Base-by-base conservation (phyloP, 2,888 invertebrate species). In the Parnassius smintheus region DNA sequence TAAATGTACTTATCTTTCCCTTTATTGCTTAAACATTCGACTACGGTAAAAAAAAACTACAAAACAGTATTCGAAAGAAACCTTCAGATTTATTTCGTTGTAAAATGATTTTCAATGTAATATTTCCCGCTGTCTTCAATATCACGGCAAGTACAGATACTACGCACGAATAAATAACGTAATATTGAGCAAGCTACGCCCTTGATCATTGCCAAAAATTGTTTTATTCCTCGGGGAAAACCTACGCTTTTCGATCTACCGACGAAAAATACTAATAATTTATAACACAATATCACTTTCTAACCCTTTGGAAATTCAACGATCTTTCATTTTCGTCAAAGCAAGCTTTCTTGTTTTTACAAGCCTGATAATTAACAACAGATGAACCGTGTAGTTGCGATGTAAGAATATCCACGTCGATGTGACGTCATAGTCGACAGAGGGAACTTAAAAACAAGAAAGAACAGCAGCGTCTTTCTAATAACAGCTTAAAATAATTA, bases 141-240 rank as follows among this genome's bases (percentile, higher is more conserved):
- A 55, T 49, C 49, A 42, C 42, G n/a, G 49, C 18, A 52, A 55
- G 54, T 49, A 60, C 44, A 49, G 42, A 55, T 44, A 55, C 54
- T 25, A 60, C 60, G 60, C 60, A 60, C 60, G 55, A 55, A 60
- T 60, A 55, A 60, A 60, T 60, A 60, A 60, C 49, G 60, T 54
- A 60, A 60, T 55, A 55, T 55, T 50, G 22, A 48, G 49, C 54
- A 46, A 51, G 58, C 44, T 49, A 48, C 48, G 54, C 49, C 54
- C 54, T 60, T 55, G 54, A 60, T 60, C 42, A 49, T 42, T 3
- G 22, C 48, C n/a, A 18, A 55, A 59, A 55, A 60, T 55, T 60
- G 60, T 60, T 60, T 55, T 49, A 60, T 60, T 44, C 60, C 55
- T 22, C n/a, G 45, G 45, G 59, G 45, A 35, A n/a, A 9, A 35